phyloP scores from a whole-genome alignment of 1,140 invertebrate species.

The Micrasema longulum region DNA sequence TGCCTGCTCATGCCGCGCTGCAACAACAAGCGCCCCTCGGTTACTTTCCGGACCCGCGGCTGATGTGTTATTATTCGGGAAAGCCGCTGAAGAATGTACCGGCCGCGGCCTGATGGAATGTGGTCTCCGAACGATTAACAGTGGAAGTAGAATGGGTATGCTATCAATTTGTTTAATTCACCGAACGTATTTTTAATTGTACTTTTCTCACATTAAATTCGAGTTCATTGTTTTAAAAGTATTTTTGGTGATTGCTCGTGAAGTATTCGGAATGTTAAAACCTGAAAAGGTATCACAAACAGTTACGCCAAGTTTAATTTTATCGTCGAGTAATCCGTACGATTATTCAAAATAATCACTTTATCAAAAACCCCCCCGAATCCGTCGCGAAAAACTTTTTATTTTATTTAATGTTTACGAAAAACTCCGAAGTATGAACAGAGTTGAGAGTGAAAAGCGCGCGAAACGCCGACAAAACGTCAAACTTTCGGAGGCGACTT shows the following conservation, averaged over 20 bases:
- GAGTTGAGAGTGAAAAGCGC: slow-evolving; percentile 32
- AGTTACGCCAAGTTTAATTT: background rate
- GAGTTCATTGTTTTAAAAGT: slow-evolving; percentile 7
- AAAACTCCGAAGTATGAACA: background rate
- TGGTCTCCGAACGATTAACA: too few species aligned
- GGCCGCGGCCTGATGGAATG: too few species aligned
- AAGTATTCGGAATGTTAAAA: slow-evolving; percentile 2
- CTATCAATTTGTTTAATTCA: slow-evolving; percentile 6
- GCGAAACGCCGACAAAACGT: slow-evolving; percentile 38
- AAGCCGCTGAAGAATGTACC: too few species aligned
- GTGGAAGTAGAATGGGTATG: background rate
- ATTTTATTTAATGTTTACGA: slow-evolving; percentile 9
- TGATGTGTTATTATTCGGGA: slow-evolving; percentile 1
- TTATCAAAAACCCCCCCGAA: too few species aligned
- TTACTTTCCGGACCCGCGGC: slow-evolving; percentile 1
- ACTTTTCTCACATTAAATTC: slow-evolving; percentile 13
- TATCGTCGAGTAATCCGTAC: too few species aligned
- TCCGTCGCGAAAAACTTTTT: background rate
- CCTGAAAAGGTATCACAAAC: slow-evolving; percentile 1
- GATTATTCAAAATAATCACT: too few species aligned
- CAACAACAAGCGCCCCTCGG: slow-evolving; percentile 16
- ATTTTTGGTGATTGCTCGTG: slow-evolving; percentile 1
- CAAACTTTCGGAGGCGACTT: slow-evolving; percentile 35
- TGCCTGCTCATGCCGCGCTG: slow-evolving; percentile 45
- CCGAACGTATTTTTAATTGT: background rate